Percentiles rank a stretch among this genome's conserved stretches.
phyloP scores from a whole-genome alignment of 2,113 vertebrate genomes.

The Prietella phreatophila region DNA sequence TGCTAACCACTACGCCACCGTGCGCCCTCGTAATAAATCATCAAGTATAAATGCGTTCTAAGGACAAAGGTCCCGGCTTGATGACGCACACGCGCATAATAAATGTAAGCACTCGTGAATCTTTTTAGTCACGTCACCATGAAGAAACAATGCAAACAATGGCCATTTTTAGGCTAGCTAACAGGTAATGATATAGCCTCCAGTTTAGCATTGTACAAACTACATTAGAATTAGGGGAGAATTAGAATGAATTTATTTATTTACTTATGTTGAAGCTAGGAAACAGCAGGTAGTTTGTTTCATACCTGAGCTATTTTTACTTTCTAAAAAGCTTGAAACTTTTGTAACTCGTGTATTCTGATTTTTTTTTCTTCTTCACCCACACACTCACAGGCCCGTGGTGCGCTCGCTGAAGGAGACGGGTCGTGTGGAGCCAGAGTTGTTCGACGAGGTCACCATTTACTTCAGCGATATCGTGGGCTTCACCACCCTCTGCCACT shows the following conservation, averaged over 20 bases:
- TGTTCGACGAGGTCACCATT: conserved; percentile 93
- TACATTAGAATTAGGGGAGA: background rate
- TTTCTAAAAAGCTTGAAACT: background rate
- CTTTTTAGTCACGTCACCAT: too few species aligned
- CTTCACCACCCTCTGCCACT: conserved; percentile 95
- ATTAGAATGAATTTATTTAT: background rate
- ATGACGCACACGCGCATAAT: too few species aligned
- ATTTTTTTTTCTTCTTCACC: background rate
- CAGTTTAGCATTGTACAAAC: background rate
- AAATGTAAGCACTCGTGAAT: too few species aligned
- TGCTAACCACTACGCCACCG: too few species aligned
- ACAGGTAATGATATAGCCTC: too few species aligned
- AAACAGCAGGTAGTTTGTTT: background rate
- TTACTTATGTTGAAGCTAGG: background rate
- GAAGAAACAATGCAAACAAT: background rate
- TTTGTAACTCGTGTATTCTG: background rate
- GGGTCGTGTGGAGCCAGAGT: conserved; percentile 88
- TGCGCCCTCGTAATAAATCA: too few species aligned
- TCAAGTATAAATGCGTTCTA: too few species aligned
- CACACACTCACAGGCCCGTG: conserved; percentile 78
- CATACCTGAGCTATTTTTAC: background rate
- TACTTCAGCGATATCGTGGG: conserved; percentile 99
- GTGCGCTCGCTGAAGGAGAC: conserved; percentile 95
- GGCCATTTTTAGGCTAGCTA: background rate
- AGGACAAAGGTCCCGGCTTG: too few species aligned